These are phyloP conservation scores for Apolygus lucorum DNA, from an alignment of 1,140 invertebrate species.

Conservation along the genomic window DNA sequence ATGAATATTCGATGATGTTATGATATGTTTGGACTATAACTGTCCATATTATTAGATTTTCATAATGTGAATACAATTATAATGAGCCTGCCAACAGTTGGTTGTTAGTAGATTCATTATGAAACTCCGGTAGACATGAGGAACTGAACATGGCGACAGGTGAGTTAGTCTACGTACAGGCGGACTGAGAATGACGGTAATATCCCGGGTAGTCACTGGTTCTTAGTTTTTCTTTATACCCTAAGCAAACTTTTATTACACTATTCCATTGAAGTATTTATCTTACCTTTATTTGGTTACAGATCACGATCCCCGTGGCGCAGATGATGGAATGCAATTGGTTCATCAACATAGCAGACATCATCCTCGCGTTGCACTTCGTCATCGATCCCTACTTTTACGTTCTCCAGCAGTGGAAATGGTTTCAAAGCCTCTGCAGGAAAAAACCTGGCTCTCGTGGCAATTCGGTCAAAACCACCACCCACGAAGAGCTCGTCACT, in stretches of 20 bases:
- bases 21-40: too few relatives aligned
- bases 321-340: constrained; percentile 40
- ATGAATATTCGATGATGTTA: too few relatives aligned
- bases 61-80: too few relatives aligned
- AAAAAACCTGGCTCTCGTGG: not conserved
- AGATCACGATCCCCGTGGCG: constrained; percentile 62
- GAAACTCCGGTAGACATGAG: not conserved
- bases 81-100: not conserved
- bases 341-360: constrained; percentile 50
- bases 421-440: constrained; percentile 26
- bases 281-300: constrained; percentile 3
- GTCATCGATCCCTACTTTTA: constrained; percentile 74
- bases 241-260: not conserved
- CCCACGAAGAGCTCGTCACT: not conserved
- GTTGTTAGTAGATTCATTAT: not conserved
- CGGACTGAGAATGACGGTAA: not conserved
- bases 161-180: not conserved
- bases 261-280: not conserved
- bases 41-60: too few relatives aligned
- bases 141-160: not conserved
- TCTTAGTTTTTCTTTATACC: not conserved
- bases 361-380: constrained; percentile 71
- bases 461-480: not conserved
- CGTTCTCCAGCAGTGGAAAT: constrained; percentile 45
- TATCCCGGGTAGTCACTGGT: not conserved